phyloP scores from a whole-genome alignment of 2,888 invertebrate genomes.

The Leptopilina syphax region DNA sequence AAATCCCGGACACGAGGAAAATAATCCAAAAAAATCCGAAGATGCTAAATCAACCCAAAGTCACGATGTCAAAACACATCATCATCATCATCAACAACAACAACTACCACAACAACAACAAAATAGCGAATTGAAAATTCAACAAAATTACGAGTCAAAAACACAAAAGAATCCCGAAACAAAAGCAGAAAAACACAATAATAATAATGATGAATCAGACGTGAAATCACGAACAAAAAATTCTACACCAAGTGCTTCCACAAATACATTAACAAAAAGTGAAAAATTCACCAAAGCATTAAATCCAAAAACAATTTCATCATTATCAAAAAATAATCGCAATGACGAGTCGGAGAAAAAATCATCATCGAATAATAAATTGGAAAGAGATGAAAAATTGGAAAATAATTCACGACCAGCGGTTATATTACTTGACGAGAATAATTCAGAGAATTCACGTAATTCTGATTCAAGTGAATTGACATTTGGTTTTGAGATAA shows the following conservation, averaged over 20 bases:
- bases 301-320: constrained; percentile 49
- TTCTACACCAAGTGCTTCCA: constrained; percentile 22
- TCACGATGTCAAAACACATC: neutral
- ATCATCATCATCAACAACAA: too few relatives aligned
- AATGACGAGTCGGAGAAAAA: constrained; percentile 60
- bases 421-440: constrained; percentile 84
- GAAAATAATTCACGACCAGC: constrained; percentile 79
- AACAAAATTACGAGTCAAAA: neutral
- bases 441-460: constrained; percentile 66
- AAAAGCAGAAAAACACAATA: neutral
- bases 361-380: constrained; percentile 55
- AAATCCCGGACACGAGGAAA: neutral
- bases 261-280: constrained; percentile 40
- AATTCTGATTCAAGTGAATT: constrained; percentile 79
- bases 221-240: neutral
- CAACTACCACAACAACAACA: too few relatives aligned
- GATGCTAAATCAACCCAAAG: constrained; percentile 1
- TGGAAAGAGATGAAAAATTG: neutral
- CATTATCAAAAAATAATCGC: neutral
- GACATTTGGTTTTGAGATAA: constrained; percentile 89
- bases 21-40: neutral
- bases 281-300: constrained; percentile 50
- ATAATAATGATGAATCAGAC: neutral
- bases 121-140: neutral
- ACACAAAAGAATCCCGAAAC: neutral